Conservation (phyloP, 2,797 vertebrate genomes). For the Mionectes olivaceus region DNA sequence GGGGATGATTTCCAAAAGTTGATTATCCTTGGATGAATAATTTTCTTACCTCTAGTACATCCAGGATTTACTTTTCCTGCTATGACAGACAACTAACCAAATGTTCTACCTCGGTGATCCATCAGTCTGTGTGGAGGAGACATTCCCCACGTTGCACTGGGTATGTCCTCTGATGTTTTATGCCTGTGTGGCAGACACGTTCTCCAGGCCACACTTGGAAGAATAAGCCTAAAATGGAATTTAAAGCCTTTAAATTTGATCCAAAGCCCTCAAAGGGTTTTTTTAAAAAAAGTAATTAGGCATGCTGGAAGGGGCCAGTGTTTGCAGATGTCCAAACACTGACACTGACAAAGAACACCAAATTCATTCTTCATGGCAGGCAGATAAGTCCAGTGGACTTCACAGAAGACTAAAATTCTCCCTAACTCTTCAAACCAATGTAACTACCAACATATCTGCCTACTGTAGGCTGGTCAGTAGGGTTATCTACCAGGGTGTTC, state of each 20-base stretch:
- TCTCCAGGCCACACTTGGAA: not conserved
- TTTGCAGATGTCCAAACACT: not conserved
- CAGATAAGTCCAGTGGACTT: not conserved
- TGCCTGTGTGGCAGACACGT: not conserved
- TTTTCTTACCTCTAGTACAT: constrained; percentile 28
- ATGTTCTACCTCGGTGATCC: not conserved
- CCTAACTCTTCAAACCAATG: not conserved
- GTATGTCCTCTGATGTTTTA: not conserved
- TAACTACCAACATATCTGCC: not conserved
- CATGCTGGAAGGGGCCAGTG: not conserved
- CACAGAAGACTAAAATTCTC: not conserved
- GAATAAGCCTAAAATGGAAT: not conserved
- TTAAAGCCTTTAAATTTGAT: not conserved
- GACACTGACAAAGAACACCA: not conserved
- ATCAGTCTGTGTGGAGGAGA: not conserved
- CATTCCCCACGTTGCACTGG: not conserved
- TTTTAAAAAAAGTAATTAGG: not conserved
- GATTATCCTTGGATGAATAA: constrained; percentile 60
- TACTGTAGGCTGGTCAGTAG: not conserved
- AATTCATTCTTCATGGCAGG: not conserved
- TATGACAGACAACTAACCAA: not conserved
- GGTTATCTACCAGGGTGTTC: not conserved
- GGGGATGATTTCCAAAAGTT: constrained; percentile 69
- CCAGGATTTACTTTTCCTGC: constrained; percentile 21
- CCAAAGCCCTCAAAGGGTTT: not conserved